Percentiles rank a stretch among this genome's conserved stretches.
Evolutionary conservation across 2,888 invertebrate genomes (phyloP).

Genomic region (Palloptera scutellata): DNA sequence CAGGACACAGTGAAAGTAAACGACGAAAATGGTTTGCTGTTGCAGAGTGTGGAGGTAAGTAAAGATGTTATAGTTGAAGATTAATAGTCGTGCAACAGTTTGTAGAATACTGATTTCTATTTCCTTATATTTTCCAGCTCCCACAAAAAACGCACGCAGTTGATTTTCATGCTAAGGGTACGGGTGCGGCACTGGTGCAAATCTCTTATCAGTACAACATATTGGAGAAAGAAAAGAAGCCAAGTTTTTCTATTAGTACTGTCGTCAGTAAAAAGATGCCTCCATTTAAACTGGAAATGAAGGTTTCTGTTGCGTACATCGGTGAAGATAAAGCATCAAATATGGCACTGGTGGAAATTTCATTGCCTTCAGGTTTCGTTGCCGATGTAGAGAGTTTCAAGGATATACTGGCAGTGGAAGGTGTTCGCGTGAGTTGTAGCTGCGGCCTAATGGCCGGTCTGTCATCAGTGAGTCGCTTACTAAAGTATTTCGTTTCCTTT

Average conservation of each 20-base stretch:
- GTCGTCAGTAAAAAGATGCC: slow-evolving; percentile 80
- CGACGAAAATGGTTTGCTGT: slow-evolving; percentile 79
- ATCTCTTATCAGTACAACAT: slow-evolving; percentile 83
- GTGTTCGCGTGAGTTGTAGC: slow-evolving; percentile 52
- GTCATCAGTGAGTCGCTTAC: not conserved
- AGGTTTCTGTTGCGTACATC: slow-evolving; percentile 78
- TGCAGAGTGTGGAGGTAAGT: slow-evolving; percentile 77
- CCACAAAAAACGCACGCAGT: slow-evolving; percentile 68
- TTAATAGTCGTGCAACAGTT: no score
- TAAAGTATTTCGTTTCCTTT: not conserved
- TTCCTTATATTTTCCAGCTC: slow-evolving; percentile 41
- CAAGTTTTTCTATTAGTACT: slow-evolving; percentile 84
- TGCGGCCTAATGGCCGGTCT: not conserved
- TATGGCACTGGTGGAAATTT: slow-evolving; percentile 91
- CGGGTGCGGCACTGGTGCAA: slow-evolving; percentile 80
- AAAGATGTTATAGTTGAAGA: not conserved
- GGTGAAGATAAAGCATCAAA: slow-evolving; percentile 72
- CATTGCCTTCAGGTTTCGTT: slow-evolving; percentile 88
- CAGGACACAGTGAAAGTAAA: slow-evolving; percentile 70
- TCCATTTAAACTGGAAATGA: slow-evolving; percentile 80
- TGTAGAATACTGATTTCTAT: not conserved
- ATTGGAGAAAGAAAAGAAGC: slow-evolving; percentile 87
- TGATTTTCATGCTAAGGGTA: slow-evolving; percentile 79
- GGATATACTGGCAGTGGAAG: slow-evolving; percentile 66
- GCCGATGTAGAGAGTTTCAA: slow-evolving; percentile 81